Base-by-base conservation (phyloP, 2,797 vertebrate species). In the Pterois miles region DNA sequence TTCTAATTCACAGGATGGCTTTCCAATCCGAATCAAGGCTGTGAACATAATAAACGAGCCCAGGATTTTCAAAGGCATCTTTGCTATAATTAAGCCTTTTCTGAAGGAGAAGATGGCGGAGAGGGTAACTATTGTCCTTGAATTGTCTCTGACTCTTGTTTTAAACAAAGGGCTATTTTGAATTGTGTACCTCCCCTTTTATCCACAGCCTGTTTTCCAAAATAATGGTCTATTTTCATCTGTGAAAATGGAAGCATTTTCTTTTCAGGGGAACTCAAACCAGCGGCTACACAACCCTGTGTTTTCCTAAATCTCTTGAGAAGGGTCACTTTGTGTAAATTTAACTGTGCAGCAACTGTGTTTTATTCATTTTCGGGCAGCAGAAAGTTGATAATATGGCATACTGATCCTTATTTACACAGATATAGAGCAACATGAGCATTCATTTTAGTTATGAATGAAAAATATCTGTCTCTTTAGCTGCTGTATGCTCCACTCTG, bases 91-190 rank as follows among this genome's bases (percentile, higher is more conserved):
- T 87, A 99, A 98, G 86, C 98, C 98, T 22, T 99, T 99, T 92
- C 93, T 99, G 89, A 99, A 99, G 93, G 98, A 99, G 93, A 99
- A 99, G 94, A 99, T 99, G 90, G 98, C 97, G 54, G 97, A 98
- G 82, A 95, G 98, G 96, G 98, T 99, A 95, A 97, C 95, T 93
- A 59, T 78, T 66, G 23, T 63, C 69, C 65, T 78, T 73, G 12
- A 68, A 33, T 74, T 57, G 11, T 62, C 60, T 78, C 36, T 27
- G 53, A 60, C 72, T 71, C 56, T 71, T 84, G 65, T 80, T 77
- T 69, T 4, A 23, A 48, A 84, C 74, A 85, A 84, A 82, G 18
- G 31, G 11, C 7, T 40, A 9, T 57, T 84, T 81, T 50, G 25
- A 72, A 54, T 60, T 4, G 3, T 23, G 22, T 31, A 4, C 33